These are phyloP conservation scores for Upupa epops DNA, from an alignment of 2,113 vertebrate genomes.

Conservation along the genomic window DNA sequence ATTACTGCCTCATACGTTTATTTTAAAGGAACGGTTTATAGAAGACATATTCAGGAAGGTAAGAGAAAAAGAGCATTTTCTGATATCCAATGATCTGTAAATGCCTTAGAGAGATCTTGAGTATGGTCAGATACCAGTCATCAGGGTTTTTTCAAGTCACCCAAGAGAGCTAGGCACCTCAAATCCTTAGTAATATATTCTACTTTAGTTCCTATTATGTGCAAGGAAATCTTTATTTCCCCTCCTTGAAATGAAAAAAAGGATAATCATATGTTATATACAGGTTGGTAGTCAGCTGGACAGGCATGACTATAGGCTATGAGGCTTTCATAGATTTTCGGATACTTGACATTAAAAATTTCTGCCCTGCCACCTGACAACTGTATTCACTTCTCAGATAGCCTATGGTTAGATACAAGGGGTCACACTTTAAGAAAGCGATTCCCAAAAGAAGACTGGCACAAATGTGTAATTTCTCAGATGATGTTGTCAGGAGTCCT, in stretches of 20 bases:
- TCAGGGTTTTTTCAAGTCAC: not conserved
- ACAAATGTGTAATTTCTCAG: slow-evolving; percentile 46
- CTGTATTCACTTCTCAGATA: not conserved
- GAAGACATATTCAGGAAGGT: not conserved
- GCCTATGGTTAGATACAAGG: slow-evolving; percentile 38
- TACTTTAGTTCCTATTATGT: not conserved
- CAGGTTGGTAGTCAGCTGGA: not conserved
- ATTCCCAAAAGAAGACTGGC: slow-evolving; percentile 35
- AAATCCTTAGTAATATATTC: not conserved
- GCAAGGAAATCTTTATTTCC: not conserved
- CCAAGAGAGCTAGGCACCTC: not conserved
- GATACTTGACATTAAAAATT: slow-evolving; percentile 32
- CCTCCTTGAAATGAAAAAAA: slow-evolving; percentile 3
- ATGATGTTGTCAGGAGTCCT: slow-evolving; percentile 42
- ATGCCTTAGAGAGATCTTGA: not conserved
- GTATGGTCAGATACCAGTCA: not conserved
- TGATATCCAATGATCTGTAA: not conserved
- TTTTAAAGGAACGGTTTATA: not conserved
- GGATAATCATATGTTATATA: not conserved
- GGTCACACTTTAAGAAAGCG: not conserved
- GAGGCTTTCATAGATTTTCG: slow-evolving; percentile 5
- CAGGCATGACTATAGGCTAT: not conserved
- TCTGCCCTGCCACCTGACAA: slow-evolving; percentile 18
- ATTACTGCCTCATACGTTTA: slow-evolving; percentile 4
- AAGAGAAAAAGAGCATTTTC: not conserved